Conservation (phyloP, 2,797 vertebrate species). For the Anniella stebbinsi region DNA sequence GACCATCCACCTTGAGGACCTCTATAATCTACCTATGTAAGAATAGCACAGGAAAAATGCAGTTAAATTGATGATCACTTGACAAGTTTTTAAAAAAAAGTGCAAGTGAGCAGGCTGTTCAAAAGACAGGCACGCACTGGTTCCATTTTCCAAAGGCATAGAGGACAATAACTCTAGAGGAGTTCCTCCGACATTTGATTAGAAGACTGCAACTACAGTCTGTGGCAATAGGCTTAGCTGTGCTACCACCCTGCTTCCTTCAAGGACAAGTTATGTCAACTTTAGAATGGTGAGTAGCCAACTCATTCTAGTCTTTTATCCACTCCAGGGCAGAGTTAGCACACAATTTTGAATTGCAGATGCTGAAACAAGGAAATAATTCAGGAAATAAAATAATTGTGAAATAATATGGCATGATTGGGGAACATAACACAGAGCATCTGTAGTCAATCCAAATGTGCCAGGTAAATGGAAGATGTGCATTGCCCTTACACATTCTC, state of each 20-base stretch:
- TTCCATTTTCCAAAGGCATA: rapidly evolving
- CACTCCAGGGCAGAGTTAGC: neutral
- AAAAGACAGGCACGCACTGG: slow-evolving; percentile 18
- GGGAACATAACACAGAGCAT: neutral
- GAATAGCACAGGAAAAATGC: slow-evolving; percentile 57
- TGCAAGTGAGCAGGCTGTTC: slow-evolving; percentile 38
- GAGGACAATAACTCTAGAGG: neutral
- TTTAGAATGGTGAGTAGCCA: neutral
- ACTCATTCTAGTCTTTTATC: neutral
- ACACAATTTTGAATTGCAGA: neutral
- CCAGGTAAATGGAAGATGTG: neutral
- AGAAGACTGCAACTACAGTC: neutral
- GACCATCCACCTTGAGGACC: slow-evolving; percentile 55
- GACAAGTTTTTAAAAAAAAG: slow-evolving; percentile 54
- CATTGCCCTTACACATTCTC: neutral
- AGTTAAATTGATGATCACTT: slow-evolving; percentile 52
- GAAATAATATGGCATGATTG: neutral
- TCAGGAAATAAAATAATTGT: too few relatives aligned
- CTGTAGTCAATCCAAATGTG: neutral
- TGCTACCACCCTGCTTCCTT: neutral
- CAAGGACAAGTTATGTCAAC: neutral
- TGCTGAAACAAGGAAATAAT: neutral
- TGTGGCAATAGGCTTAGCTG: neutral
- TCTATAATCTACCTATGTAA: slow-evolving; percentile 69
- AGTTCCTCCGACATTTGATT: neutral